These are phyloP conservation scores for Mola mola DNA, from an alignment of 2,113 vertebrate genomes.

Conservation along the genomic window DNA sequence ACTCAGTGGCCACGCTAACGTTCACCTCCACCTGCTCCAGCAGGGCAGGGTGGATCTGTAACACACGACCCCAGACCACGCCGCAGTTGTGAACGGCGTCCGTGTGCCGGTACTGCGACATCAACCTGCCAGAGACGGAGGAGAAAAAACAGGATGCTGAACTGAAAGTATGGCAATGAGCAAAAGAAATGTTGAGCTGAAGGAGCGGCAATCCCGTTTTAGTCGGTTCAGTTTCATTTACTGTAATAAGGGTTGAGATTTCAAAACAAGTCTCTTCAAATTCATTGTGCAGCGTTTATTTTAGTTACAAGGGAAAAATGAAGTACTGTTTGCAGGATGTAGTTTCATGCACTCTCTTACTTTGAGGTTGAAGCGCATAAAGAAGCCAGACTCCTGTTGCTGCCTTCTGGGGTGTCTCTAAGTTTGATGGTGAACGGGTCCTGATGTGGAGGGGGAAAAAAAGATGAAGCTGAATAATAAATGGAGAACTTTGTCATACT, in stretches of 20 bases:
- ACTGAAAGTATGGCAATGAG: not conserved
- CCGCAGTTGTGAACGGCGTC: conserved; percentile 50
- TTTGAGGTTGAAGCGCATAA: conserved; percentile 57
- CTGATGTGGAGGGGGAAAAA: conserved; percentile 37
- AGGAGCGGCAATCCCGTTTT: no score
- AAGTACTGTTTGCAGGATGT: not conserved
- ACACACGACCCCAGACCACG: conserved; percentile 62
- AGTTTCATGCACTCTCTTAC: conserved; percentile 53
- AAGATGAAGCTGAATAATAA: not conserved
- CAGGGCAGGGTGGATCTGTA: conserved; percentile 54
- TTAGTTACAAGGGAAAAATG: no score
- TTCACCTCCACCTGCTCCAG: conserved; percentile 63
- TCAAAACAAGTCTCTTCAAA: not conserved
- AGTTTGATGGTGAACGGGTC: conserved; percentile 65
- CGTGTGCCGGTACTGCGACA: conserved; percentile 50
- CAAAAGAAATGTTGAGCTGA: not conserved
- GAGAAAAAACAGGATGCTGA: not conserved
- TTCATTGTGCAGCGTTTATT: no score
- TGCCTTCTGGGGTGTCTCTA: conserved; percentile 67
- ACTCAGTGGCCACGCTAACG: conserved; percentile 54
- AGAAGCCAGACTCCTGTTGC: conserved; percentile 58
- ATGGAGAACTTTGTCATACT: conserved; percentile 2
- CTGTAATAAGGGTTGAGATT: not conserved
- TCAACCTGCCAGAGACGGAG: conserved; percentile 56
- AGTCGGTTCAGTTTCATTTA: no score